Base-by-base conservation (phyloP, 1,140 invertebrate genomes). In the Spodoptera litura region DNA sequence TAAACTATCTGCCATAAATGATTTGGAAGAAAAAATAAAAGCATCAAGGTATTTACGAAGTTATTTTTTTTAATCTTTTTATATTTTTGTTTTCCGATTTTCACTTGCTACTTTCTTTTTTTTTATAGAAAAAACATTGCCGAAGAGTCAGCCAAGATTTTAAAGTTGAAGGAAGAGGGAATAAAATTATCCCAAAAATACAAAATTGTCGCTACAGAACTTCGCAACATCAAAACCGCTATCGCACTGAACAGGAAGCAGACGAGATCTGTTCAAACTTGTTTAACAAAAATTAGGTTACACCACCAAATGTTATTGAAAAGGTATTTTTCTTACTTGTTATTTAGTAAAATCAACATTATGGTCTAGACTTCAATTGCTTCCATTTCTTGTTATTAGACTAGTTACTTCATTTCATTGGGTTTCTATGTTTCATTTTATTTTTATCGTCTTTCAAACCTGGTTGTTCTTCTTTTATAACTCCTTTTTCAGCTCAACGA, bases 71-170 rank as follows among this genome's bases (percentile, higher is more conserved):
- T 27, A 52, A 25, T 27, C 11, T 56, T 38, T 0, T 1, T 10
- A 44, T 3, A 38, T 35, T 13, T 4, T 52, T 52, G 25, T 52
- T 38, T 55, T 20, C 68, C n/a, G 25, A 35, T 35, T 56, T 38
- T 11, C 27, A 56, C 11, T 2, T 38, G 4, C 27, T 11, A 56
- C 38, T 35, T 38, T 4, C 53, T 81, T 76, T 20, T 20, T 25
- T 79, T 81, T 84, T 83, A 44, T 84, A 95, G 94, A 81, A 94
- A 94, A 88, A 92, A 88, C 77, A 95, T 95, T 66, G 91, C 91
- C 4, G 88, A 93, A 66, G 93, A 94, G 78, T 92, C 91, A 35
- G 88, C 92, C 20, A 90, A 91, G 81, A 88, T 95, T 81, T 79
- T 95, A 15, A 89, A 91, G 80, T 80, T 94, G 15, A 92, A 93